Percentiles rank a stretch among this genome's conserved stretches.
Evolutionary conservation across 2,797 vertebrate species (phyloP).

Genomic region (Silurus aristotelis): DNA sequence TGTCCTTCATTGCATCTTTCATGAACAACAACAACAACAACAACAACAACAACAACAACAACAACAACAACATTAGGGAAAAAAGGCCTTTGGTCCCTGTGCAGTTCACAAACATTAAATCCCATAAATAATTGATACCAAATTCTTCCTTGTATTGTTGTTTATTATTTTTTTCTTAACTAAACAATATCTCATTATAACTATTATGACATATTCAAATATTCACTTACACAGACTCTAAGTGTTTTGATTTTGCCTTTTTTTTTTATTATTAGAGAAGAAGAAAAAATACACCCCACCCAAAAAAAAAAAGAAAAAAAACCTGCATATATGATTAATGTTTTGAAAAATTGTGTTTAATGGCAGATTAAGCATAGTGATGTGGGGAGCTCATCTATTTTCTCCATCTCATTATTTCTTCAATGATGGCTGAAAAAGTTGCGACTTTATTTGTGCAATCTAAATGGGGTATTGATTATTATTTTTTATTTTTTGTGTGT

Average conservation of each 20-base stretch:
- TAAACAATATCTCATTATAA: conserved; percentile 7
- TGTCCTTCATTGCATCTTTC: not conserved
- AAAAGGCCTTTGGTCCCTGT: not conserved
- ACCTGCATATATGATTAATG: conserved; percentile 74
- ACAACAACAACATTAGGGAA: not conserved
- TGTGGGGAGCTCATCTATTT: conserved; percentile 74
- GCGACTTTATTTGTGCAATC: conserved; percentile 43
- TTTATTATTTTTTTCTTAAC: not conserved
- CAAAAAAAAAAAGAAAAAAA: conserved; percentile 46
- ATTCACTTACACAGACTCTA: conserved; percentile 26
- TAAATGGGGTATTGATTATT: conserved; percentile 48
- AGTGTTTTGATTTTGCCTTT: conserved; percentile 60
- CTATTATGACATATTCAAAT: conserved; percentile 32
- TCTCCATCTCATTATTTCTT: conserved; percentile 77
- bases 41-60: conserved; percentile 12
- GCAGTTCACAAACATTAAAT: conserved; percentile 13
- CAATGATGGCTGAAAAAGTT: conserved; percentile 66
- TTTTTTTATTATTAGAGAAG: conserved; percentile 24
- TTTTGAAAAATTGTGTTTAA: conserved; percentile 68
- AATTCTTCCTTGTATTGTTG: not conserved
- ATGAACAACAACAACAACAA: conserved; percentile 18
- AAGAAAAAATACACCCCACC: conserved; percentile 64
- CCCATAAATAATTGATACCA: conserved; percentile 8
- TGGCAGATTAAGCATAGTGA: conserved; percentile 76
- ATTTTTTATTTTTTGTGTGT: conserved; percentile 26